Base-by-base conservation (phyloP, 2,797 vertebrate genomes). In the Sebastes itinus region DNA sequence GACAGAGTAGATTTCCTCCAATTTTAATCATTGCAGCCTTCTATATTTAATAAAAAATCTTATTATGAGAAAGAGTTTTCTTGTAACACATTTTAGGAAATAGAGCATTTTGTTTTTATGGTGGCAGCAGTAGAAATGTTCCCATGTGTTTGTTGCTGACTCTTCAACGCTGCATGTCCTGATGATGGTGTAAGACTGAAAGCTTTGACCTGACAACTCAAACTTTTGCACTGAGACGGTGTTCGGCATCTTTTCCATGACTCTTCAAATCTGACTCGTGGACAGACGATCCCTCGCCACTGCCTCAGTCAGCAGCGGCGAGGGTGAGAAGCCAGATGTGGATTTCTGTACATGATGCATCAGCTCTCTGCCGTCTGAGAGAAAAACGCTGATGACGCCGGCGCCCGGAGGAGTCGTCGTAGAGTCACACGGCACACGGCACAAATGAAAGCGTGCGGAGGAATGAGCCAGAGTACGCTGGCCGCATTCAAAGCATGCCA, bases 321-420 rank as follows among this genome's bases (percentile, higher is more conserved):
- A 38, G 13, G 38, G 38, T 42, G 38, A 42, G 38, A 42, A 55
- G 60, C 52, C 75, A 80, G 81, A 71, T 75, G 86, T 80, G 65
- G 30, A 55, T 63, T 69, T 77, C 59, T 1, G 22, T 20, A 62
- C 18, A 32, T 46, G 72, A 79, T 80, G 55, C 79, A 75, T 83
- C 73, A 80, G 83, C 67, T 77, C 23, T 68, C 16, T 52, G 71
- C 64, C 66, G 46, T 70, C 33, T 73, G 0, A 60, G 49, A 62
- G 32, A 14, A 78, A 42, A 80, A 35, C 3, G 65, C 76, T 75
- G 82, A 79, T 73, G 73, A 80, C 32, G 84, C 66, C 7, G 63
- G 20, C 30, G 72, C 69, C 73, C 5, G 4, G 6, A 76, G 65
- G 68, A 72, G 58, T 33, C 61, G 1, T 30, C 55, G 38, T 55